Evolutionary conservation across 2,888 invertebrate genomes (phyloP).

Genomic region (Macrophya annulata): DNA sequence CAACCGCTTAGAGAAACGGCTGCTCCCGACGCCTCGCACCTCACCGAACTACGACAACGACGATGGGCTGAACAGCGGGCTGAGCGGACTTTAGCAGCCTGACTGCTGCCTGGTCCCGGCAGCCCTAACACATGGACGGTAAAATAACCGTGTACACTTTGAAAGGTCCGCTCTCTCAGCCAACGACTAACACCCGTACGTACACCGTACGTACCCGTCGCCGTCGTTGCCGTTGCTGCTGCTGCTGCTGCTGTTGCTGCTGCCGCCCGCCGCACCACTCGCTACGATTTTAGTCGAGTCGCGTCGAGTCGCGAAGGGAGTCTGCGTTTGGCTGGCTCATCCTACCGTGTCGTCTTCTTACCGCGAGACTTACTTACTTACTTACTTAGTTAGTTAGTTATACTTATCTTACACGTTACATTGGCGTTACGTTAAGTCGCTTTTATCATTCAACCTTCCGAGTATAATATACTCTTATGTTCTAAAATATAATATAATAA

Average conservation of each 20-base stretch:
- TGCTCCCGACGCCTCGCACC: conserved; percentile 39
- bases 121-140: conserved; percentile 59
- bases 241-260: not conserved
- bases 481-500: not conserved
- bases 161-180: conserved; percentile 44
- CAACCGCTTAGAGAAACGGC: conserved; percentile 1
- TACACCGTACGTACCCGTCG: conserved; percentile 41
- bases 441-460: not conserved
- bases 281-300: conserved; percentile 63
- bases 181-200: conserved; percentile 62
- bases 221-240: conserved; percentile 16
- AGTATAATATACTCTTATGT: not conserved
- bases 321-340: conserved; percentile 58
- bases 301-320: conserved; percentile 64
- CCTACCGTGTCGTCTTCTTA: conserved; percentile 57
- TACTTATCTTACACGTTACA: not conserved
- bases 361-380: conserved; percentile 13
- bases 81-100: conserved; percentile 58
- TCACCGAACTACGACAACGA: conserved; percentile 42
- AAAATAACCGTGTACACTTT: conserved; percentile 23
- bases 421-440: not conserved
- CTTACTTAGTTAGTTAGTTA: not conserved
- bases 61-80: conserved; percentile 3
- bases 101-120: conserved; percentile 49
- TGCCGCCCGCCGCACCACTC: conserved; percentile 40